Conservation (phyloP, 2,113 vertebrate genomes). For the Anseranas semipalmata region DNA sequence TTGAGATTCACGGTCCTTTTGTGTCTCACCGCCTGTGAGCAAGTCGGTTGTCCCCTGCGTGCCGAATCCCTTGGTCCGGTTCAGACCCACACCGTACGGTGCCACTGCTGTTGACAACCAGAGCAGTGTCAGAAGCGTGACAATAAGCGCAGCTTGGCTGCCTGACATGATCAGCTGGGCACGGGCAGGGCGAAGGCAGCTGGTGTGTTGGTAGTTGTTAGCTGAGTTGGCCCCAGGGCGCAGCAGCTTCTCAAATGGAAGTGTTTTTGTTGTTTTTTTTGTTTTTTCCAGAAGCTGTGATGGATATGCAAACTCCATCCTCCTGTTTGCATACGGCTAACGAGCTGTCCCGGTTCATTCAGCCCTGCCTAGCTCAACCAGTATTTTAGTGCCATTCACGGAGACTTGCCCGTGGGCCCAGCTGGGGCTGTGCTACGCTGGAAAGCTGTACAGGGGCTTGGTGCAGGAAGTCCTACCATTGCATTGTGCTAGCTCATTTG, state of each 20-base stretch:
- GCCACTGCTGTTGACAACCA: background rate
- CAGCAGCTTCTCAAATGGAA: background rate
- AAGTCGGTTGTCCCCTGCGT: background rate
- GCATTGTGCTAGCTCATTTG: background rate
- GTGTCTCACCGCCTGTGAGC: rapidly evolving
- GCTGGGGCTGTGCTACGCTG: background rate
- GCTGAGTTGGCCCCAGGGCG: background rate
- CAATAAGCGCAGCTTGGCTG: background rate
- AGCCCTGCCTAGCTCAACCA: conserved; percentile 39
- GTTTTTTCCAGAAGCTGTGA: background rate
- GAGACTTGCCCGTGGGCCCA: background rate
- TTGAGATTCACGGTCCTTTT: background rate
- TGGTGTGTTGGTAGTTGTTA: background rate
- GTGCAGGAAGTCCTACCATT: background rate
- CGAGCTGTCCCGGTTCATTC: conserved; percentile 40
- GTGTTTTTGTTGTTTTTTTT: background rate
- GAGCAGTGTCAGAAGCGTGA: background rate
- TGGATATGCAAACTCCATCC: conserved; percentile 37
- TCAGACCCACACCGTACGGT: background rate
- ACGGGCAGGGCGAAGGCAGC: background rate
- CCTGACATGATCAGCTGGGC: background rate
- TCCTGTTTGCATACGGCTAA: conserved; percentile 36
- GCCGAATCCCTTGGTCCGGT: background rate
- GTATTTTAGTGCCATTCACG: conserved; percentile 23
- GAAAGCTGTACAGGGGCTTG: background rate